A percentile compares a stretch with the other conserved stretches of the same genome.
Evolutionary conservation across 2,888 invertebrate species (phyloP).

Genomic region (Mesodorylaimus sp.): DNA sequence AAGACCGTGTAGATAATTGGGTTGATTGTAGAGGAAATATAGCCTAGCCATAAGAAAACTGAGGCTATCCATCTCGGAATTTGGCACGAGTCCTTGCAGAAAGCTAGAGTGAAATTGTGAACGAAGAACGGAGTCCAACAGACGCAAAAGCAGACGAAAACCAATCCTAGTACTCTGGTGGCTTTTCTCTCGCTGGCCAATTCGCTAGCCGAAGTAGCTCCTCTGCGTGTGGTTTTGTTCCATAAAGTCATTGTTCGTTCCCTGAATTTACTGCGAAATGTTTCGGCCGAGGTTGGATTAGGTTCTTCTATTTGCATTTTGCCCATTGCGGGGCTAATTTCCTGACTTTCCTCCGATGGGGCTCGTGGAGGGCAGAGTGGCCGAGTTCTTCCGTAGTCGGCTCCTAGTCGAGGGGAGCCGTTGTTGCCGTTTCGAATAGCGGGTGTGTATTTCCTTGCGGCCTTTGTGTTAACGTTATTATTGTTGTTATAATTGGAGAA

Average conservation of each 20-base stretch:
- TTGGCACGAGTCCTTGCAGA: conserved; percentile 48
- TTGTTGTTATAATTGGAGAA: too few relatives aligned
- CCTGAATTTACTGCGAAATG: too few relatives aligned
- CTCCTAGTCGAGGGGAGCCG: too few relatives aligned
- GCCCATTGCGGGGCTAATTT: neutral
- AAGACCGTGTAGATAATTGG: conserved; percentile 89
- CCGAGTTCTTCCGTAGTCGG: too few relatives aligned
- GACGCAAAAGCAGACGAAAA: conserved; percentile 80
- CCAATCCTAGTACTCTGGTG: conserved; percentile 78
- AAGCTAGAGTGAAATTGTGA: conserved; percentile 60
- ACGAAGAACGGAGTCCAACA: conserved; percentile 91
- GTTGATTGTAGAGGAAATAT: conserved; percentile 81
- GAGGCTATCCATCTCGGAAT: conserved; percentile 55
- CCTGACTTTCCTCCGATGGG: neutral
- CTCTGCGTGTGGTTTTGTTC: neutral
- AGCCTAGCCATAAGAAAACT: conserved; percentile 75
- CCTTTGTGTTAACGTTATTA: neutral
- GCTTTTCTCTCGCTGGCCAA: conserved; percentile 58
- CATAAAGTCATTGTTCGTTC: neutral
- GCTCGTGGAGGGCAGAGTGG: neutral
- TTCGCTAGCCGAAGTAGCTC: conserved; percentile 9
- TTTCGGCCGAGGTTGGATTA: too few relatives aligned
- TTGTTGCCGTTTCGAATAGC: neutral
- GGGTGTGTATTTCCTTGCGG: neutral
- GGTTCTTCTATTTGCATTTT: too few relatives aligned